Evolutionary conservation across 2,888 invertebrate species (phyloP), one percentile per base, ranked within the genome.

Genomic region (Nephrocerus scutellatus): DNA sequence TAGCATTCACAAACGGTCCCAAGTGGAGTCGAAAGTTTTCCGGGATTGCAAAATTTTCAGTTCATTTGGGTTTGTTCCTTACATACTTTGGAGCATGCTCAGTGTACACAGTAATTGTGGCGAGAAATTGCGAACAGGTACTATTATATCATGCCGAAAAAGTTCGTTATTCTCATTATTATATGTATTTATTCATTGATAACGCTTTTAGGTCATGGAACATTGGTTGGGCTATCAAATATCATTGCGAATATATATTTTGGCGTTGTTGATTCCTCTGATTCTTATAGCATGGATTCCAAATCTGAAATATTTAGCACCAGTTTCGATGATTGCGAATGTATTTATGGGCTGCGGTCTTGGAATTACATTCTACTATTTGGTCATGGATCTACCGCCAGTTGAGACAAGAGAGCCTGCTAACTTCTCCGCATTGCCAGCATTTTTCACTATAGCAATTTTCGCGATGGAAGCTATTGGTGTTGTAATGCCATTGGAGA

Each of bases 81-180:
- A 95, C 96, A 2, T 97, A 97, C 67, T 88, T 92, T 60, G 93
- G 95, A 30, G 96, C 97, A 51, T 96, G 96, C 75, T 92, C 93
- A 54, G 95, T 95, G 18, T 97, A 97, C 65, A 82, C 92, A 3
- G 89, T 96, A 1, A 91, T 97, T 61, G 82, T 96, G 35, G 88
- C 92, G 1, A 78, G 75, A 45, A 93, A 85, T 62, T 75, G 90
- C 46, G 62, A 77, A 54, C 76, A 82, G 68, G 81, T 47, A 33
- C 7, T n/a, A 3, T 12, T 16, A 5, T 5, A 26, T 14, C 15
- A 7, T 5, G 15, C 6, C 12, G 15, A n/a, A 12, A 6, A 9
- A 9, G 10, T 20, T 32, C 12, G 10, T n/a, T n/a, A n/a, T n/a
- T n/a, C n/a, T n/a, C n/a, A n/a, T n/a, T n/a, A n/a, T 20, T 8